These are phyloP conservation scores for Alces alces DNA, from an alignment of 2,113 vertebrate genomes.

Conservation along the genomic window DNA sequence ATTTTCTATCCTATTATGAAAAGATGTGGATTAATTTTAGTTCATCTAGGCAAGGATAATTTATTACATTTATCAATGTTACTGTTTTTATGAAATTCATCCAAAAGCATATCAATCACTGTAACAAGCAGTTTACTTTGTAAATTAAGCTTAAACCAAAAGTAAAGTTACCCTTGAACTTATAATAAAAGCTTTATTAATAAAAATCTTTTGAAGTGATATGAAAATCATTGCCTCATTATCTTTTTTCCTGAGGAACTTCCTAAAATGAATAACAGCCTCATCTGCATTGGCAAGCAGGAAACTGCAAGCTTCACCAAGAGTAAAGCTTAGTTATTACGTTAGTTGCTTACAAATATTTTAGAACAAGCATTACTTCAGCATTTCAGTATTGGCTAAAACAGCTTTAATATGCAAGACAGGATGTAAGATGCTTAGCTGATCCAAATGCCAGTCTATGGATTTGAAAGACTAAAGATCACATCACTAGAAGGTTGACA, in stretches of 20 bases:
- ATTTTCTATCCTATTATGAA: neutral
- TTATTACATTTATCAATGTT: neutral
- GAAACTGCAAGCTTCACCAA: constrained; percentile 58
- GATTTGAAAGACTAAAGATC: constrained; percentile 99
- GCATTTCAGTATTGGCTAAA: constrained; percentile 84
- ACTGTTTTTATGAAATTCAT: constrained; percentile 44
- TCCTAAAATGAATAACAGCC: constrained; percentile 49
- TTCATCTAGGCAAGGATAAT: neutral
- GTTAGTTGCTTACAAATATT: constrained; percentile 84
- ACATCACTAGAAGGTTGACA: constrained; percentile 95
- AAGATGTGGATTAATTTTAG: constrained; percentile 12
- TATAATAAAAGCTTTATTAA: constrained; percentile 38
- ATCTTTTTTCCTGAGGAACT: neutral
- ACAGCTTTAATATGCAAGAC: constrained; percentile 93
- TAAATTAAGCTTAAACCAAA: constrained; percentile 47
- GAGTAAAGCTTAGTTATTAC: constrained; percentile 82
- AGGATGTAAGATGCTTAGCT: constrained; percentile 84
- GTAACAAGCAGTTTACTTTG: constrained; percentile 27
- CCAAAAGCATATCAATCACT: constrained; percentile 23
- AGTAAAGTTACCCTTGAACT: constrained; percentile 53
- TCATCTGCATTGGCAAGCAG: constrained; percentile 65
- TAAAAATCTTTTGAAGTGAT: constrained; percentile 35
- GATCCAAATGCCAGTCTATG: constrained; percentile 99
- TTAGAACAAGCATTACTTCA: constrained; percentile 84
- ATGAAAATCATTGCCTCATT: constrained; percentile 12